These are phyloP conservation scores for Xenus cinereus DNA, from an alignment of 2,113 vertebrate genomes.

Conservation along the genomic window DNA sequence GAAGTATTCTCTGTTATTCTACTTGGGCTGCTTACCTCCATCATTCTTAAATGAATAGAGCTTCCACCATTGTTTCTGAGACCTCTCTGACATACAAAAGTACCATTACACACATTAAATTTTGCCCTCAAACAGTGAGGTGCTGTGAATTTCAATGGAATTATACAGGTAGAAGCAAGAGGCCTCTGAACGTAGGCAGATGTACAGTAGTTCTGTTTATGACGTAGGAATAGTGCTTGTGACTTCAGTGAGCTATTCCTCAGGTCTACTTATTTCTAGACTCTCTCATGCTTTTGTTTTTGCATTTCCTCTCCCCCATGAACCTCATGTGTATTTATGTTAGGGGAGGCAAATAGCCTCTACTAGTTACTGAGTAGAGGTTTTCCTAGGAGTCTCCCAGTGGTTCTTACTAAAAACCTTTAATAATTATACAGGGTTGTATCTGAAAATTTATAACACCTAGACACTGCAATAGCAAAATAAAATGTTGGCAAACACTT, in stretches of 20 bases:
- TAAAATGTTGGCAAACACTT: not conserved
- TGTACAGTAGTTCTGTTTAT: not conserved
- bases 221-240: not conserved
- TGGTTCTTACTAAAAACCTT: not conserved
- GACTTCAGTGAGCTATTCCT: not conserved
- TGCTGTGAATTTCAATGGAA: not conserved
- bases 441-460: not conserved
- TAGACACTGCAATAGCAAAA: not conserved
- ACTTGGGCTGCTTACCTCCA: not conserved
- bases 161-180: not conserved
- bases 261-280: not conserved
- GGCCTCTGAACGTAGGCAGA: not conserved
- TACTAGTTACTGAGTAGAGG: not conserved
- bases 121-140: not conserved
- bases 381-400: not conserved
- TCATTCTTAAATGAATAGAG: not conserved
- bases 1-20: not conserved
- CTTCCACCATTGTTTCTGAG: not conserved
- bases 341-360: not conserved
- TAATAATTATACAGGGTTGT: not conserved
- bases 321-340: not conserved
- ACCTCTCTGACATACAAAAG: not conserved
- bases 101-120: fast-evolving
- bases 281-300: not conserved
- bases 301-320: not conserved